Evolutionary conservation across 2,888 invertebrate genomes (phyloP), one percentile per base, ranked within the genome.

Genomic region (Lordiphosa andalusiaca): DNA sequence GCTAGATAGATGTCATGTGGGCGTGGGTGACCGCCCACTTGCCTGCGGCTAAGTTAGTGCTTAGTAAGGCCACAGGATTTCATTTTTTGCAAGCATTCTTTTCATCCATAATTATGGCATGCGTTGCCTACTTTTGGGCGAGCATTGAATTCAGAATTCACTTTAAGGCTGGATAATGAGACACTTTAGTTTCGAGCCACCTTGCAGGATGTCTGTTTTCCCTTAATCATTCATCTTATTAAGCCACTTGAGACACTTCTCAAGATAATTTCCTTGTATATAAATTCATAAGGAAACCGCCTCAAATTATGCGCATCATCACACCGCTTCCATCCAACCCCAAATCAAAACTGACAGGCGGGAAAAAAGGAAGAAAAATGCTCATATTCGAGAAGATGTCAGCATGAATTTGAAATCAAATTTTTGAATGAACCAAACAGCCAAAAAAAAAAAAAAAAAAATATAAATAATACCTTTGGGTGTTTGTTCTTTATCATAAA

Each of bases 401-500:
- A 72, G 67, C 60, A 67, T 72, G 84, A 84, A 76, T 80, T 68
- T 67, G 48, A 72, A 84, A 80, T 77, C 78, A 72, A 63, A 67
- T 72, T 73, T 83, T 81, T 62, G 46, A 66, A 55, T 39, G 42
- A 48, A 50, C 44, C 44, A 42, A 53, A 36, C 25, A 41, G 38
- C 30, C 46, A 38, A 50, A 67, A 76, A 33, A 72, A 72, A 76
- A 76, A 81, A n/a, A n/a, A 81, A 16, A 37, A 33, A 72, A 72
- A 76, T 81, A 81, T 81, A 16, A 37, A 35, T 70, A 73, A 76
- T 81, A 81, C 84, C 77, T 73, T 64, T 66, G 81, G 77, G 72
- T 81, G 56, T 66, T 67, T 56, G 64, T 59, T 58, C 21, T 58
- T 47, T 30, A 49, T 64, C 73, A 72, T 75, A 72, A 74, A 74